Evolutionary conservation across 2,888 invertebrate genomes (phyloP), one percentile per base, ranked within the genome.

Genomic region (Bembecia ichneumoniformis): DNA sequence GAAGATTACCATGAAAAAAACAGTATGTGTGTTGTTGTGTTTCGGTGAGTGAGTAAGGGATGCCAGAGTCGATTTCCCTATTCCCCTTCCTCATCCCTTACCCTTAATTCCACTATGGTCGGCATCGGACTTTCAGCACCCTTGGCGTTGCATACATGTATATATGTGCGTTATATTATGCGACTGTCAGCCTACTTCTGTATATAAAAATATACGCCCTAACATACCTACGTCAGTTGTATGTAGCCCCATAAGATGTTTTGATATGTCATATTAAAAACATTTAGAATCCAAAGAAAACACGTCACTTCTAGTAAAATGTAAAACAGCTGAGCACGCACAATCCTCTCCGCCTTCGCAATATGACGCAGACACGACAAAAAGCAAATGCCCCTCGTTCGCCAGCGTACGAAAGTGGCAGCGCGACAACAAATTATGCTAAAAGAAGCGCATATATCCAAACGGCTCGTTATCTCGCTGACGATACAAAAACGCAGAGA

Each of bases 401-500:
- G 57, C 56, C 56, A 52, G 54, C 48, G 52, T 52, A 56, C 59
- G 61, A 64, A 68, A 64, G 63, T 61, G 60, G 60, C 58, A 53
- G 13, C 49, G 56, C 57, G 60, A 63, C 62, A 66, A 69, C 63
- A 69, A 68, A 72, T 71, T 71, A 71, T 72, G 66, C 61, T 66
- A 64, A 66, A 66, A 64, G 63, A 66, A 68, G 57, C 62, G 60
- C 63, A 58, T 60, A 63, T 60, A 68, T 64, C 66, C 64, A 58
- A 60, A 62, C 53, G 48, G 66, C 71, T 76, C 73, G 75, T 77
- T 78, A 75, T 78, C 69, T 69, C 55, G 71, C 71, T 77, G 71
- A 77, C 69, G 71, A 60, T 60, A 73, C 71, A 76, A 74, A 79
- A 79, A 74, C 60, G 60, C 49, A 53, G 57, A 66, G 71, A 70